These are phyloP conservation scores for Acestrorhynchus altus DNA, from an alignment of 2,797 vertebrate genomes.

Conservation along the genomic window DNA sequence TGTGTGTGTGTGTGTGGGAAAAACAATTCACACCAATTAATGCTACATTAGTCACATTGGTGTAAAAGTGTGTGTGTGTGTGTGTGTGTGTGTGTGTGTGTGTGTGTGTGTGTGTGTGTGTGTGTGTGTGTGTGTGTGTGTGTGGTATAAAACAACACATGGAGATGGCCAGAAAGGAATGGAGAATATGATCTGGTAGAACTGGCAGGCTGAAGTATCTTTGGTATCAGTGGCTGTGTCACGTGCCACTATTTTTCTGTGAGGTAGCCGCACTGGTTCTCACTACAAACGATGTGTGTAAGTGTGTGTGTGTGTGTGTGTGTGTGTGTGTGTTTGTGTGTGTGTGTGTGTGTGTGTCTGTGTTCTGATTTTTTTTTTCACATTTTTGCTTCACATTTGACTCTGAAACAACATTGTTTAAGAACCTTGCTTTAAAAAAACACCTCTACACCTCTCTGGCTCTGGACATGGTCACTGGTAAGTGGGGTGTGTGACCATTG, in stretches of 20 bases:
- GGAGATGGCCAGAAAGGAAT: slow-evolving; percentile 44
- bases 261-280: slow-evolving; percentile 91
- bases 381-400: slow-evolving; percentile 59
- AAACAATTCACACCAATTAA: not conserved
- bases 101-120: slow-evolving; percentile 36
- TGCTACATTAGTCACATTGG: slow-evolving; percentile 5
- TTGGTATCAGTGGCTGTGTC: slow-evolving; percentile 94
- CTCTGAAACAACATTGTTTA: slow-evolving; percentile 52
- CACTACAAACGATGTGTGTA: slow-evolving; percentile 74
- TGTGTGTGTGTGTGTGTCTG: slow-evolving; percentile 47
- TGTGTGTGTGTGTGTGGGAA: slow-evolving; percentile 28
- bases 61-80: slow-evolving; percentile 28
- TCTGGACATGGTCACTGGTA: slow-evolving; percentile 17
- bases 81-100: slow-evolving; percentile 47
- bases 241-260: slow-evolving; percentile 87
- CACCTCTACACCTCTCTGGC: slow-evolving; percentile 45
- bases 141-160: slow-evolving; percentile 39
- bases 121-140: slow-evolving; percentile 36
- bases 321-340: slow-evolving; percentile 48
- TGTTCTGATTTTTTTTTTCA: slow-evolving; percentile 49
- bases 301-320: not conserved
- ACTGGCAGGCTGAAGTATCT: slow-evolving; percentile 89
- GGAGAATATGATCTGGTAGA: slow-evolving; percentile 68
- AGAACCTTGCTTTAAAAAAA: slow-evolving; percentile 54
- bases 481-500: not conserved